Base-by-base conservation (phyloP, 2,797 vertebrate genomes). In the Podargus strigoides region DNA sequence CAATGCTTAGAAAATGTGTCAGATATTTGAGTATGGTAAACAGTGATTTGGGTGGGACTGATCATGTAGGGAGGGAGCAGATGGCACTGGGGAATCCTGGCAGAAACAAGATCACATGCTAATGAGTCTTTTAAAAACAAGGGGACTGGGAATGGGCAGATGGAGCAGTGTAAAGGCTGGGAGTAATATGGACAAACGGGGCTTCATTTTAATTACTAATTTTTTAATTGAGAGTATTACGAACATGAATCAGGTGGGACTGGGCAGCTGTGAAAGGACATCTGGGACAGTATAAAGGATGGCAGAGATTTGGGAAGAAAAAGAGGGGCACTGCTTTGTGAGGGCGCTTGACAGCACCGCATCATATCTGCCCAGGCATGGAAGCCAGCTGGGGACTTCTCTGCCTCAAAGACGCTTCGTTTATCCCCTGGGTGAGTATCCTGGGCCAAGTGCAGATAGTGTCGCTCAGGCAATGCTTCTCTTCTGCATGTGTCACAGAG, bases 181-280 rank as follows among this genome's bases (percentile, higher is more conserved):
- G 56, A 93, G 63, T 82, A 90, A 90, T 74, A 89, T 46, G 78
- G 68, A 42, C 34, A 96, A 95, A 87, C 26, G 42, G 22, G 34
- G 41, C 82, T 96, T 92, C 52, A 96, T 96, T 96, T 95, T 94
- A 95, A 94, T 96, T 87, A 93, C 87, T 93, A 56, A 74, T 94
- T 92, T 96, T 93, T 95, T 95, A 87, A 93, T 91, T 93, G 49
- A 83, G 49, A 64, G 72, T 91, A 92, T 91, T 92, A 67, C 17
- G 85, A 91, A 70, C 64, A 80, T 52, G 81, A 92, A 93, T 93
- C 58, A 92, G 89, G 91, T 95, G 87, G 91, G 52, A 87, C 41
- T 34, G 56, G 72, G 64, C 75, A 92, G 94, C 87, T 94, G 91
- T 83, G 87, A 89, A 93, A 83, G 78, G 91, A 91, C 89, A 91